These are phyloP conservation scores for Darevskia mixta DNA, from an alignment of 2,797 vertebrate species.

Conservation along the genomic window DNA sequence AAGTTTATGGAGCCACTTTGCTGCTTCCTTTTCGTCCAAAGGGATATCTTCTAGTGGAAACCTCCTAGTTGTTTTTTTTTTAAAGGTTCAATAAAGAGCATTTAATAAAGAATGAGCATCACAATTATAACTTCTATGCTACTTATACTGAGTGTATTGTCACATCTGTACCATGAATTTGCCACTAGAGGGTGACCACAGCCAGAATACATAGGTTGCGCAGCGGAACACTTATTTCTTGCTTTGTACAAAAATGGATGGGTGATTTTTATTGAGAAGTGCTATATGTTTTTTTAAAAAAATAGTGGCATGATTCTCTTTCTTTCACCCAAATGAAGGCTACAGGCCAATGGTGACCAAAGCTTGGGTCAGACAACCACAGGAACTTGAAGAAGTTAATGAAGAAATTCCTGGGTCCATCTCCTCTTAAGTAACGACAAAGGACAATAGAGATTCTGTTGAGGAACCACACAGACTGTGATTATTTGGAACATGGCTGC, in stretches of 20 bases:
- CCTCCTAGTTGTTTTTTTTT: slow-evolving; percentile 79
- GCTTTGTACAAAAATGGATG: background rate
- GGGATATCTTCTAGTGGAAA: slow-evolving; percentile 95
- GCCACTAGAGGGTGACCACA: slow-evolving; percentile 68
- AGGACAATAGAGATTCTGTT: background rate
- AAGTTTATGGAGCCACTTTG: slow-evolving; percentile 95
- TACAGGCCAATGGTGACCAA: background rate
- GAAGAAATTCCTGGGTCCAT: background rate
- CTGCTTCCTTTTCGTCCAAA: slow-evolving; percentile 91
- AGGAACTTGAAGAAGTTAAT: background rate
- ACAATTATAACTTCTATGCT: background rate
- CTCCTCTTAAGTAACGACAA: too few relatives aligned
- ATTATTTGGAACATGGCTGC: background rate
- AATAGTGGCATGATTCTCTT: background rate
- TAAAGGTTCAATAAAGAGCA: background rate
- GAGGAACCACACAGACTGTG: too few relatives aligned
- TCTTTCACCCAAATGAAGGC: background rate
- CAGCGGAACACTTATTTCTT: slow-evolving; percentile 16
- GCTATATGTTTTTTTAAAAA: background rate
- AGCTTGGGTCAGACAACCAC: background rate
- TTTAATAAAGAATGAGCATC: slow-evolving; percentile 15
- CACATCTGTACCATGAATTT: accelerated
- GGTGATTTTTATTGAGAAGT: background rate
- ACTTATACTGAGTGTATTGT: background rate
- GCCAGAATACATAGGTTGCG: slow-evolving; percentile 36